phyloP scores from a whole-genome alignment of 2,888 invertebrate genomes.

The Xiphydria camelus region DNA sequence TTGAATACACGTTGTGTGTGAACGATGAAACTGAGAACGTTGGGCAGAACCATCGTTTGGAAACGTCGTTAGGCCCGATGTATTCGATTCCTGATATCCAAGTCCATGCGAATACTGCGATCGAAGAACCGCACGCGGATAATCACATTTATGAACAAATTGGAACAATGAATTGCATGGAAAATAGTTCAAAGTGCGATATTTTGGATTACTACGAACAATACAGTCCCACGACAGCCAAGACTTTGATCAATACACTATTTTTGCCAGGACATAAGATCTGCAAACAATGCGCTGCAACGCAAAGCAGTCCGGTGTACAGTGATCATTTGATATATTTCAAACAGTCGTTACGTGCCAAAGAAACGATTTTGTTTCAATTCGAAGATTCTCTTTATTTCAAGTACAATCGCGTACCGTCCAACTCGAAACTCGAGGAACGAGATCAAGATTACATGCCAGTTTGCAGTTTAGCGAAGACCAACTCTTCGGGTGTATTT shows the following conservation, averaged over 20 bases:
- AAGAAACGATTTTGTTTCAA: conserved; percentile 36
- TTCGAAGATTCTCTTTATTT: conserved; percentile 23
- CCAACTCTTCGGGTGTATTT: conserved; percentile 40
- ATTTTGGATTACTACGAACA: conserved; percentile 34
- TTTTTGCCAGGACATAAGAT: conserved; percentile 28
- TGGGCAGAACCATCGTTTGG: too few species aligned
- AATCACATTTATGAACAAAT: conserved; percentile 43
- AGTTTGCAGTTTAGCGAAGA: conserved; percentile 36
- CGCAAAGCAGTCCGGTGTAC: conserved; percentile 41
- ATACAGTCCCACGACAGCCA: conserved; percentile 26
- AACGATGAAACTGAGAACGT: too few species aligned
- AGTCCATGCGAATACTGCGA: conserved; percentile 7
- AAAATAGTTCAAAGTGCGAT: conserved; percentile 23
- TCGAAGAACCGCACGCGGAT: conserved; percentile 4
- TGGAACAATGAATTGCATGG: conserved; percentile 15
- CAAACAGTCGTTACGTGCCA: conserved; percentile 34
- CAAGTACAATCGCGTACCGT: conserved; percentile 2
- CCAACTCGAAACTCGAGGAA: conserved; percentile 2
- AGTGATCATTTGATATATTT: conserved; percentile 45
- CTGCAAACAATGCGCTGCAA: conserved; percentile 36
- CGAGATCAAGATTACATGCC: conserved; percentile 39
- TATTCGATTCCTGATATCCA: conserved; percentile 6
- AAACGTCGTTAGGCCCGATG: neutral
- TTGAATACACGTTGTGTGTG: too few species aligned
- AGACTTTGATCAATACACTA: conserved; percentile 20